phyloP scores from a whole-genome alignment of 2,888 invertebrate genomes.

The Leptopilina syphax region DNA sequence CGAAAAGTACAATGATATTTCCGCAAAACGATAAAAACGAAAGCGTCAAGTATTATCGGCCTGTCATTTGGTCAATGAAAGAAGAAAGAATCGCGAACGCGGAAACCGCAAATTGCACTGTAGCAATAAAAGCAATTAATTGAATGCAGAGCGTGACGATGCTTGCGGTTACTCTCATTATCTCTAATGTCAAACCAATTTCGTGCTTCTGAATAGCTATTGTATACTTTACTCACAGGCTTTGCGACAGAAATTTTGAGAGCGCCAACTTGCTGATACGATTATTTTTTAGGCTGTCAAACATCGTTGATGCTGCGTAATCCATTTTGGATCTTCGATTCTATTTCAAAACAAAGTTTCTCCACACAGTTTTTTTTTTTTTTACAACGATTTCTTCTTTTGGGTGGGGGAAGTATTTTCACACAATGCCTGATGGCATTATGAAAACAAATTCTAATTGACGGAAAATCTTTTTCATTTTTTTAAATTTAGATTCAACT shows the following conservation, averaged over 20 bases:
- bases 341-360: background rate
- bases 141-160: slow-evolving; percentile 40
- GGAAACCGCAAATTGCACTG: slow-evolving; percentile 43
- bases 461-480: slow-evolving; percentile 1
- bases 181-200: slow-evolving; percentile 39
- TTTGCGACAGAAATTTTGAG: slow-evolving; percentile 87
- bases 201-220: slow-evolving; percentile 34
- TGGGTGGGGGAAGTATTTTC: background rate
- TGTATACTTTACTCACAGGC: slow-evolving; percentile 83
- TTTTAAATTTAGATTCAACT: no score
- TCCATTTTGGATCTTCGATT: slow-evolving; percentile 78
- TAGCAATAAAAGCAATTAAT: slow-evolving; percentile 53
- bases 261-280: slow-evolving; percentile 86
- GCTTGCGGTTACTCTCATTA: slow-evolving; percentile 39
- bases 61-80: background rate
- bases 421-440: slow-evolving; percentile 1
- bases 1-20: no score
- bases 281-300: slow-evolving; percentile 87
- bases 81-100: background rate
- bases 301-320: slow-evolving; percentile 82
- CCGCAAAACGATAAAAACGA: background rate
- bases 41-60: background rate
- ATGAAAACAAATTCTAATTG: background rate
- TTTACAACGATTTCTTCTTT: background rate
- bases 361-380: background rate